phyloP scores from a whole-genome alignment of 2,797 vertebrate species.

The Chaetophractus vellerosus region DNA sequence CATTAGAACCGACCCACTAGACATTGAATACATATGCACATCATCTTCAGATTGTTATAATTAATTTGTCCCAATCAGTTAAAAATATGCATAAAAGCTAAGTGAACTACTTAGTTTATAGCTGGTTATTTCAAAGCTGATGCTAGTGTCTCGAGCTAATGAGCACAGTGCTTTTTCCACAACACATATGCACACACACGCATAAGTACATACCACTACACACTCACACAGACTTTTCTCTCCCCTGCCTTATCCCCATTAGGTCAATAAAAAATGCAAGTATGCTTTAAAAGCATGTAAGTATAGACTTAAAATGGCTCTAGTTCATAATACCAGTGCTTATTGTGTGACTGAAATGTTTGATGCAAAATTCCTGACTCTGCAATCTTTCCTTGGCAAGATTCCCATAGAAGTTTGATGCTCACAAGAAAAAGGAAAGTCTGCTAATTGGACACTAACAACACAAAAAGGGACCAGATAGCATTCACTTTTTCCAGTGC shows the following conservation, averaged over 20 bases:
- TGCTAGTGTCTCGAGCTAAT: neutral
- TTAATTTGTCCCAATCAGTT: neutral
- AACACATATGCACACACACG: accelerated
- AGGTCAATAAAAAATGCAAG: neutral
- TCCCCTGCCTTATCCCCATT: neutral
- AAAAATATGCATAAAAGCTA: neutral
- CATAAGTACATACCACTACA: neutral
- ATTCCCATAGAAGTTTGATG: conserved; percentile 1
- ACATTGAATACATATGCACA: neutral
- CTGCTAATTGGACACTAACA: conserved; percentile 60
- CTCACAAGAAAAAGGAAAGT: neutral
- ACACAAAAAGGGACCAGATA: conserved; percentile 17
- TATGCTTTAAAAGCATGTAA: neutral
- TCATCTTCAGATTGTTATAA: neutral
- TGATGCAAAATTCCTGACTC: neutral
- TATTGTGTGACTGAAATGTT: conserved; percentile 46
- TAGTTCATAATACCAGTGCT: neutral
- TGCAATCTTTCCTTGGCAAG: conserved; percentile 7
- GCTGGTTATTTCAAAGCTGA: neutral
- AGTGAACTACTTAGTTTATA: neutral
- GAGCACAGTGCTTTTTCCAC: neutral
- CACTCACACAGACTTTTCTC: neutral
- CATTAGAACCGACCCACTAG: neutral
- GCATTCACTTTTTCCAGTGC: conserved; percentile 25
- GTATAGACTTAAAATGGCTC: neutral